These are phyloP conservation scores for Scomber colias DNA, from an alignment of 2,113 vertebrate genomes.

Conservation along the genomic window DNA sequence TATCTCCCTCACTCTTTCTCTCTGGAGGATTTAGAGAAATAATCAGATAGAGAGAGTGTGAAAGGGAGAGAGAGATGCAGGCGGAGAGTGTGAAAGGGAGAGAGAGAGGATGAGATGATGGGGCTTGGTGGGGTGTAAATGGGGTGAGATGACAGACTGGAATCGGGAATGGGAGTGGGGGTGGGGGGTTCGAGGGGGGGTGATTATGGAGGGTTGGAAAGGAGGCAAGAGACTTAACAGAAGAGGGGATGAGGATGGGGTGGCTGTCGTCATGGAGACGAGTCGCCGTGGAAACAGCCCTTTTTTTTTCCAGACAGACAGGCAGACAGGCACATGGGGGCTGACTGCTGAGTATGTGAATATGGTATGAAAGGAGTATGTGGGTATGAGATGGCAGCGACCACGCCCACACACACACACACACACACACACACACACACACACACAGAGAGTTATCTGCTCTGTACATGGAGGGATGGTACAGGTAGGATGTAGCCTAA, in stretches of 20 bases:
- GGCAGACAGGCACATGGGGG: slow-evolving; percentile 42
- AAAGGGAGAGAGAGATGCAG: slow-evolving; percentile 7
- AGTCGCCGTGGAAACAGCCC: slow-evolving; percentile 77
- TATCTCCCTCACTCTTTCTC: slow-evolving; percentile 45
- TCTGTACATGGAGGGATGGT: slow-evolving; percentile 6
- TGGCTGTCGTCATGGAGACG: slow-evolving; percentile 78
- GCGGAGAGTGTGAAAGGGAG: neutral
- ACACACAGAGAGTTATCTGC: slow-evolving; percentile 10
- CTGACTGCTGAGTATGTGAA: slow-evolving; percentile 74
- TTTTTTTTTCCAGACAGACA: slow-evolving; percentile 63
- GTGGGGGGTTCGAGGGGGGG: slow-evolving; percentile 46
- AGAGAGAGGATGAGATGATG: slow-evolving; percentile 49
- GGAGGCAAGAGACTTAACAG: slow-evolving; percentile 68
- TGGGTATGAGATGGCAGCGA: slow-evolving; percentile 44
- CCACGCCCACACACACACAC: slow-evolving; percentile 52
- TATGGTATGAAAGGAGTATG: slow-evolving; percentile 59
- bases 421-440: slow-evolving; percentile 17
- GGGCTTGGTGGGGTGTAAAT: slow-evolving; percentile 76
- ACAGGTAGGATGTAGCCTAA: slow-evolving; percentile 1
- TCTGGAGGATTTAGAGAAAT: slow-evolving; percentile 51
- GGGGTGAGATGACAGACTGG: slow-evolving; percentile 76
- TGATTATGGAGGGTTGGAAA: slow-evolving; percentile 41
- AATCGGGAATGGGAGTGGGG: slow-evolving; percentile 60
- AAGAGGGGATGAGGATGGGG: slow-evolving; percentile 66
- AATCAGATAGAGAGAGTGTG: slow-evolving; percentile 16